Evolutionary conservation across 2,113 vertebrate genomes (phyloP), one percentile per base, ranked within the genome.

Genomic region (Phalacrocorax pelagicus): DNA sequence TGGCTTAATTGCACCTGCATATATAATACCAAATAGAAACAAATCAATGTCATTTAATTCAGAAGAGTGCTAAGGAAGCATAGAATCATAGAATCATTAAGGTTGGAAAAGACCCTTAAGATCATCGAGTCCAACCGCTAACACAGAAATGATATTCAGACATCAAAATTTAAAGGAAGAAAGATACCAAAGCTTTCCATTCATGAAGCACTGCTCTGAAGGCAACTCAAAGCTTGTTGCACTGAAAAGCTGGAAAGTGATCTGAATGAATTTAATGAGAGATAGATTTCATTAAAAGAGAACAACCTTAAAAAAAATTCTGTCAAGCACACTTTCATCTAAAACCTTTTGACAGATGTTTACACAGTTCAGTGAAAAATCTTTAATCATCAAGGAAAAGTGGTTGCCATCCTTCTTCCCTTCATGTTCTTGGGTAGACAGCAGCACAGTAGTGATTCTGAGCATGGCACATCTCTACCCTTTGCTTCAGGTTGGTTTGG

Each of bases 91-190:
- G 38, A 38, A 38, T 38, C 38, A 10, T 38, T 38, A 38, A 38
- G 38, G 38, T 38, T 38, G 38, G 38, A 38, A 38, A 38, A 38
- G 38, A 38, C 38, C 38, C 38, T 38, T 38, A 38, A 38, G 38
- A 38, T 38, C 10, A 38, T 38, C 38, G 38, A 38, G 38, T 38
- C 38, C 38, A 38, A 38, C 38, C 10, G 38, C 38, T 38, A 38
- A 38, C 51, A 84, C 3, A 59, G 77, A 92, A 95, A 88, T 75
- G 2, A 20, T 51, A 54, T 67, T 88, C 59, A 75, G 32, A 61
- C 52, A 86, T 54, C 52, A 79, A 92, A 93, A 94, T 93, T 87
- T 78, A 94, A 88, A 92, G 75, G 47, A 94, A 91, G 54, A 80
- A 73, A 66, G 26, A 26, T 79, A 72, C 49, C 52, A 65, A 65